phyloP scores from a whole-genome alignment of 30 jellyfish, hydroid and myxozoan species.

The Aurelia coerulea region DNA sequence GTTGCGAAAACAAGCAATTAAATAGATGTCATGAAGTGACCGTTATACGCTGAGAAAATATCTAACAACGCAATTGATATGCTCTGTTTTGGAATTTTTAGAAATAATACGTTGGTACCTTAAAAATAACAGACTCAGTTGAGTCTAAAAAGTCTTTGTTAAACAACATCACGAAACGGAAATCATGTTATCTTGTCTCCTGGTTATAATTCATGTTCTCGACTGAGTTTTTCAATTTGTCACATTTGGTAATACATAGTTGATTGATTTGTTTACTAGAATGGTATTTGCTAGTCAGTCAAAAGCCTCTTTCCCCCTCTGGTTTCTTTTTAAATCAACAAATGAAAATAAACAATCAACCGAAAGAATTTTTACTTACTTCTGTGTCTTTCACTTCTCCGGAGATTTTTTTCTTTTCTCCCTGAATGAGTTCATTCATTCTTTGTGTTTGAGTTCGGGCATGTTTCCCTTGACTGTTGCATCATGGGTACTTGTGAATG shows the following conservation, averaged over 20 bases:
- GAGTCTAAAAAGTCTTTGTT: conserved; percentile 1
- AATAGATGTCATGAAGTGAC: background rate
- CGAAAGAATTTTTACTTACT: too few species aligned
- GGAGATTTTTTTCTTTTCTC: too few species aligned
- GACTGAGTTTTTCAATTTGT: conserved; percentile 13
- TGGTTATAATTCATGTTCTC: background rate
- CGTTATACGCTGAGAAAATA: conserved; percentile 48
- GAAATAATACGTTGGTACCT: conserved; percentile 16
- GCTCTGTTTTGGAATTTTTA: background rate
- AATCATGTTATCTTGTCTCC: conserved; percentile 30
- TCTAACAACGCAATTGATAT: conserved; percentile 34
- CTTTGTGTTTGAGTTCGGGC: too few species aligned
- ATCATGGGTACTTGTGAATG: too few species aligned
- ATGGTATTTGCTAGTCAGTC: conserved; percentile 13
- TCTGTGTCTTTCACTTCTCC: too few species aligned
- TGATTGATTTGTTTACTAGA: conserved; percentile 50
- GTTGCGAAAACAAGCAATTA: too few species aligned
- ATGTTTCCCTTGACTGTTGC: too few species aligned
- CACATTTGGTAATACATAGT: conserved; percentile 12
- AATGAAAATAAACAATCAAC: too few species aligned
- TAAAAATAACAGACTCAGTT: conserved; percentile 46
- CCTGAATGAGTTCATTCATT: too few species aligned
- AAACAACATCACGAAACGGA: conserved; percentile 45
- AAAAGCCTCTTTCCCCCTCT: too few species aligned
- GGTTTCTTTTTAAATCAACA: too few species aligned